These are phyloP conservation scores for Meloidogyne hapla DNA, from an alignment of 1,140 invertebrate species.

Conservation along the genomic window DNA sequence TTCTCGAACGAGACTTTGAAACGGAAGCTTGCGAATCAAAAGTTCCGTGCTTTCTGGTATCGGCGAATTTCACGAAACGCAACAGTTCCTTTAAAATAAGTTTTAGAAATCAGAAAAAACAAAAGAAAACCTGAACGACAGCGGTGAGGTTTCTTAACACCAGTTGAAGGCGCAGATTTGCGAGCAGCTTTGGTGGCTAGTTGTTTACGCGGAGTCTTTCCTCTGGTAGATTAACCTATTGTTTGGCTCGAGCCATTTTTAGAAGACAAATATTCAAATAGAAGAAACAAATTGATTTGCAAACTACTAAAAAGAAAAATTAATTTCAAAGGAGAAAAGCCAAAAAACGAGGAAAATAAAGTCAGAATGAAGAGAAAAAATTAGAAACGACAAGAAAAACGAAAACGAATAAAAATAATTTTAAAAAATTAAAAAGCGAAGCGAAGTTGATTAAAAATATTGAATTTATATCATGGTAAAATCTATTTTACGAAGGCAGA, in stretches of 20 bases:
- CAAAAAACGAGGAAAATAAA: no score
- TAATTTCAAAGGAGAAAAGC: no score
- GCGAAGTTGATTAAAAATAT: no score
- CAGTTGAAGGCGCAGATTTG: constrained; percentile 77
- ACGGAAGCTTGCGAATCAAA: constrained; percentile 69
- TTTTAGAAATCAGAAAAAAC: no score
- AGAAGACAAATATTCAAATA: not conserved
- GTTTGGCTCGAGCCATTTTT: constrained; percentile 81
- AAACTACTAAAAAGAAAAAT: no score
- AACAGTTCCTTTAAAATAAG: constrained; percentile 7
- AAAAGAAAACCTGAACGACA: constrained; percentile 58
- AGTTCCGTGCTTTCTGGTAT: constrained; percentile 67
- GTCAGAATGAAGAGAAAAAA: no score
- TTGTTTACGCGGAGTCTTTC: constrained; percentile 82
- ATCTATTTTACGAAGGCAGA: no score
- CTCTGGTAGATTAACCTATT: constrained; percentile 76
- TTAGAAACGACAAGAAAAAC: no score
- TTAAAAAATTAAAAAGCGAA: no score
- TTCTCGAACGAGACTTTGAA: constrained; percentile 70
- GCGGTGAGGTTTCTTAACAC: constrained; percentile 77
- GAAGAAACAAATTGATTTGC: no score
- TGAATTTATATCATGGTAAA: no score
- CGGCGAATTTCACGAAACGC: constrained; percentile 64
- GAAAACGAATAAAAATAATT: no score
- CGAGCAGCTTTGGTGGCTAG: constrained; percentile 78